These are phyloP conservation scores for Drosophila elegans DNA, from an alignment of 1,140 invertebrate genomes.

Conservation along the genomic window DNA sequence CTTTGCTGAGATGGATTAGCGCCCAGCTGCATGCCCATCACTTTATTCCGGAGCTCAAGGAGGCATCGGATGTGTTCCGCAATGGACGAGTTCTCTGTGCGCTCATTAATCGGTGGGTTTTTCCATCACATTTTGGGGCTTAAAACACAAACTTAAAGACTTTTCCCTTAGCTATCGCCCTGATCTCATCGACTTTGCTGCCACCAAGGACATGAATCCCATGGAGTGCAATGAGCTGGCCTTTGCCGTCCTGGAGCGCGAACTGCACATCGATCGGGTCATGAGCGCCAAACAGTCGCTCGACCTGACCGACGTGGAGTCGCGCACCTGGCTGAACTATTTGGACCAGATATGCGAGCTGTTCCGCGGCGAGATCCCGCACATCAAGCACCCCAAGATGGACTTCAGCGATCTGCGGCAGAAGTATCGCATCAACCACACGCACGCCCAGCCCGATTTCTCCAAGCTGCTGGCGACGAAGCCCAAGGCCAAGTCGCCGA, in stretches of 20 bases:
- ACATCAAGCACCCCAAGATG: conserved; percentile 91
- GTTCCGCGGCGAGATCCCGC: conserved; percentile 93
- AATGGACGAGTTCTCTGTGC: conserved; percentile 80
- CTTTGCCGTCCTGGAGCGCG: conserved; percentile 92
- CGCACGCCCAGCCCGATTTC: conserved; percentile 77
- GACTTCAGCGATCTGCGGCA: conserved; percentile 84
- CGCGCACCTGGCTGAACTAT: conserved; percentile 92
- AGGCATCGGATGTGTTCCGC: conserved; percentile 81
- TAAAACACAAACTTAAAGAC: no score
- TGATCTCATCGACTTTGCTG: conserved; percentile 92
- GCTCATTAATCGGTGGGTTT: conserved; percentile 75
- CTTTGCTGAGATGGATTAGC: conserved; percentile 77
- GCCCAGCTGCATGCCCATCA: conserved; percentile 69
- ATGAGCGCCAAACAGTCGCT: conserved; percentile 94
- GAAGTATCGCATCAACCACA: conserved; percentile 75
- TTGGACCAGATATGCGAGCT: conserved; percentile 94
- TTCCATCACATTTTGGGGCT: no score
- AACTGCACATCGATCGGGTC: conserved; percentile 90
- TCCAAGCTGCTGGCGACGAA: conserved; percentile 80
- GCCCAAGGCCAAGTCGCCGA: conserved; percentile 81
- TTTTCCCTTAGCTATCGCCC: conserved; percentile 89
- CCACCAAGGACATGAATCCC: conserved; percentile 88
- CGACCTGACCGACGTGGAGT: conserved; percentile 89
- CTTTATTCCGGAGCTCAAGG: conserved; percentile 70
- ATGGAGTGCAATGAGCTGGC: conserved; percentile 92